Evolutionary conservation across 2,113 vertebrate species (phyloP).

Genomic region (Calidris pygmaea): DNA sequence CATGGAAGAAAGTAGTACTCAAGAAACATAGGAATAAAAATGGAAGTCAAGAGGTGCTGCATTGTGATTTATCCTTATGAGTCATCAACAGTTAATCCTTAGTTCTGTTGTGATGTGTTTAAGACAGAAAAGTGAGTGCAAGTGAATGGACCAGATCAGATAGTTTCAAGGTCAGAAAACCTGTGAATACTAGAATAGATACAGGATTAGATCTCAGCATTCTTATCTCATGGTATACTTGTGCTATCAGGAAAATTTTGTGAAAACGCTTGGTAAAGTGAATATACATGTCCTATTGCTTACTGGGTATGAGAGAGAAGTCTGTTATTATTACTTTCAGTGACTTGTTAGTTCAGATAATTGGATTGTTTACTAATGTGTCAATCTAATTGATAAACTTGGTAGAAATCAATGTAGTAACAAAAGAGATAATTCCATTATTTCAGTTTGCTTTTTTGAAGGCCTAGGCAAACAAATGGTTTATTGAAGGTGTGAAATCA

Average conservation of each 20-base stretch:
- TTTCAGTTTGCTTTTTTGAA: neutral
- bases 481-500: neutral
- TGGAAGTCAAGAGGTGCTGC: neutral
- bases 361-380: neutral
- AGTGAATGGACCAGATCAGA: neutral
- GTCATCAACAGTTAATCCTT: neutral
- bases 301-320: neutral
- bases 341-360: neutral
- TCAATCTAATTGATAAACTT: neutral
- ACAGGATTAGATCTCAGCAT: neutral
- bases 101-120: neutral
- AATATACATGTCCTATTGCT: neutral
- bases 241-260: neutral
- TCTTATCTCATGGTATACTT: neutral
- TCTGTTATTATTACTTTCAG: neutral
- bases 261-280: neutral
- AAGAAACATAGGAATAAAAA: neutral
- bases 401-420: neutral
- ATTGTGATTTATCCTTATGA: neutral
- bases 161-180: neutral
- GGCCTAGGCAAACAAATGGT: neutral
- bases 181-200: neutral
- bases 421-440: neutral
- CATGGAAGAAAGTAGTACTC: neutral
- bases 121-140: neutral